A percentile compares a stretch with the other conserved stretches of the same genome.
phyloP scores from a whole-genome alignment of 1,140 invertebrate species.

The Scaptomyza hsui region DNA sequence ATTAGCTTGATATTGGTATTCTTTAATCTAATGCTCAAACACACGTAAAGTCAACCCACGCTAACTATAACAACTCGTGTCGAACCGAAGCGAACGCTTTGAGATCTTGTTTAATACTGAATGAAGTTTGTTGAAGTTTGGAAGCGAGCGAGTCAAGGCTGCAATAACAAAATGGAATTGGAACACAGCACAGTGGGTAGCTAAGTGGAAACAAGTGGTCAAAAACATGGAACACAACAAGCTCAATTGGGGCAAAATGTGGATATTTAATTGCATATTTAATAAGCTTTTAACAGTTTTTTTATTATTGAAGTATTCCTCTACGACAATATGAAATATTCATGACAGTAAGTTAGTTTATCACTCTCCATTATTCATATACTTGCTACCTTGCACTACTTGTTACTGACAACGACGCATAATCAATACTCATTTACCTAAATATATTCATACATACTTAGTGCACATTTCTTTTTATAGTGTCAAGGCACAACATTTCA shows the following conservation, averaged over 20 bases:
- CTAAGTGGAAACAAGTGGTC: background rate
- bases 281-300: no score
- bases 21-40: constrained; percentile 25
- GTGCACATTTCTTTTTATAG: background rate
- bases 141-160: constrained; percentile 44
- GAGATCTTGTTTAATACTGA: constrained; percentile 80
- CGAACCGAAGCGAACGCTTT: constrained; percentile 57
- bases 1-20: constrained; percentile 39
- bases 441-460: background rate
- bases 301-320: no score
- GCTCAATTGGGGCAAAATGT: no score
- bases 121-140: constrained; percentile 58
- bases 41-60: constrained; percentile 10
- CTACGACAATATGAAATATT: no score
- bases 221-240: background rate
- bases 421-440: constrained; percentile 4
- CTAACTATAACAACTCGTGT: constrained; percentile 8
- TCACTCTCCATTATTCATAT: no score
- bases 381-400: no score
- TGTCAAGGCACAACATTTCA: background rate
- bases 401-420: background rate
- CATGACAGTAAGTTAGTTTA: no score
- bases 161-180: constrained; percentile 30
- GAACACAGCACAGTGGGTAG: constrained; percentile 39
- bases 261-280: no score